These are phyloP conservation scores for Rhopalosiphum maidis DNA, from an alignment of 1,140 invertebrate species.

Conservation along the genomic window DNA sequence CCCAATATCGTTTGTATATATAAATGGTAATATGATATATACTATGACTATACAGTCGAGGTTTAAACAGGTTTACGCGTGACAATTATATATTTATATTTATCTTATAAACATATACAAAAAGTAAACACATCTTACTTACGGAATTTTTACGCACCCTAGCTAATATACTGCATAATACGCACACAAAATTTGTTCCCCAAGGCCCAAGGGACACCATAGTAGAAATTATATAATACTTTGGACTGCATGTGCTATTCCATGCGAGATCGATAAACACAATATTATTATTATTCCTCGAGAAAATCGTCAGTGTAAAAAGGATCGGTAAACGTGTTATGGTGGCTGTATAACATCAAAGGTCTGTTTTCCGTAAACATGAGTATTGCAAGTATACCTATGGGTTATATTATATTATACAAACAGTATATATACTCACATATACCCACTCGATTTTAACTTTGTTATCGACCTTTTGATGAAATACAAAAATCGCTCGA, in stretches of 20 bases:
- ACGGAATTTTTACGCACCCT: not conserved
- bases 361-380: not conserved
- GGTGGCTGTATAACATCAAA: not conserved
- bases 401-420: not conserved
- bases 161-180: not conserved
- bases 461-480: not conserved
- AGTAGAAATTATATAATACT: not conserved
- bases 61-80: not conserved
- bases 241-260: not conserved
- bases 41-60: not conserved
- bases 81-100: not conserved
- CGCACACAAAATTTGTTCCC: not conserved
- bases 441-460: not conserved
- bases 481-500: not conserved
- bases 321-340: not conserved
- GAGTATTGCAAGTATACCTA: not conserved
- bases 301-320: not conserved
- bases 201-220: not conserved
- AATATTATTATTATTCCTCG: not conserved
- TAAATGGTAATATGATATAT: not conserved
- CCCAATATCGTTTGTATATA: not conserved
- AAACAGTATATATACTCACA: not conserved
- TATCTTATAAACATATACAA: not conserved
- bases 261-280: not conserved
- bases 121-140: not conserved